Percentiles rank a stretch among this genome's conserved stretches.
Conservation (phyloP, 1,140 invertebrate species). For the Brachionus calyciflorus region DNA sequence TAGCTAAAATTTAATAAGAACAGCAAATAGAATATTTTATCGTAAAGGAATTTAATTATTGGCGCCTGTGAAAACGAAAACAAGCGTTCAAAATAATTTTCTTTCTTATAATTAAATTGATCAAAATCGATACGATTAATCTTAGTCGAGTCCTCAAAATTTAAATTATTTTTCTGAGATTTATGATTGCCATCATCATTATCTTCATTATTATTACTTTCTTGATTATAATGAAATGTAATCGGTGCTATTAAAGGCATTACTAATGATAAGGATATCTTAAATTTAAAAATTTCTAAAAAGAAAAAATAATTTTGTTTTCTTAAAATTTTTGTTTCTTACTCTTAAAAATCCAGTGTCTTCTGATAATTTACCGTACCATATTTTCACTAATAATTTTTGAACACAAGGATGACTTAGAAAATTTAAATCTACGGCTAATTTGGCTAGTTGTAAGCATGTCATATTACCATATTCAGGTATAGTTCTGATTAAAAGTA, state of each 20-base stretch:
- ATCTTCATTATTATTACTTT: neutral
- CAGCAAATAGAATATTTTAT: slow-evolving; percentile 1
- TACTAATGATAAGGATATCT: neutral
- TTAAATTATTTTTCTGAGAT: neutral
- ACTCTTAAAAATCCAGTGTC: neutral
- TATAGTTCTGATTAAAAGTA: neutral
- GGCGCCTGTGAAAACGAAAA: slow-evolving; percentile 9
- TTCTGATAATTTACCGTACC: slow-evolving; percentile 35
- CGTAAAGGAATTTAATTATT: slow-evolving; percentile 39
- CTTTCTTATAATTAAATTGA: neutral
- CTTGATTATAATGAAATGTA: neutral
- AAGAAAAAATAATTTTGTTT: neutral
- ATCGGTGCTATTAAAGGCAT: slow-evolving; percentile 28
- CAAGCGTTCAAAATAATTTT: neutral
- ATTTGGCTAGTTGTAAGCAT: slow-evolving; percentile 26
- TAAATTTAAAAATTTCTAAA: neutral
- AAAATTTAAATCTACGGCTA: slow-evolving; percentile 24
- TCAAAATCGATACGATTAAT: slow-evolving; percentile 29
- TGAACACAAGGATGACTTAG: slow-evolving; percentile 30
- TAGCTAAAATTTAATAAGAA: slow-evolving; percentile 14
- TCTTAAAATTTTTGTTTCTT: neutral
- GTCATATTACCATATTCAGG: slow-evolving; percentile 18
- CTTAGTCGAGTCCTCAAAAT: neutral
- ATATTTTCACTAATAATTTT: slow-evolving; percentile 1
- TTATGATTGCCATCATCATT: neutral